These are phyloP conservation scores for Phoeniculus purpureus DNA, from an alignment of 2,797 vertebrate genomes.

Conservation along the genomic window DNA sequence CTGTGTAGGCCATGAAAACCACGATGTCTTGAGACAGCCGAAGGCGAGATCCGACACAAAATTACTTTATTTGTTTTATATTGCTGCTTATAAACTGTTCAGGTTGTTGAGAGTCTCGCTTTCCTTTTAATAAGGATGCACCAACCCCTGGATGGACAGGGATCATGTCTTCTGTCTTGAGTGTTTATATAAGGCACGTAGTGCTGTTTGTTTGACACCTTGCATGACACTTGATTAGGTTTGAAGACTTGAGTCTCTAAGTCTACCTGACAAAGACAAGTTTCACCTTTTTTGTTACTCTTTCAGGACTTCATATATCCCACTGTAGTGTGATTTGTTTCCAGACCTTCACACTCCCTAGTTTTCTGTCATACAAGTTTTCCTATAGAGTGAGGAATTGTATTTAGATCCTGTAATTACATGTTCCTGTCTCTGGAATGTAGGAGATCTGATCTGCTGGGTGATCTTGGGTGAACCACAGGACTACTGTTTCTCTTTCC, in stretches of 20 bases:
- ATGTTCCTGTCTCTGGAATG: neutral
- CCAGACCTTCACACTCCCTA: neutral
- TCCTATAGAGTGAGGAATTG: neutral
- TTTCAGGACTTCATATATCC: neutral
- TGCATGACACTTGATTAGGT: conserved; percentile 1
- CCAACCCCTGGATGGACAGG: neutral
- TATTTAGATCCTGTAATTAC: neutral
- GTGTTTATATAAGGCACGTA: neutral
- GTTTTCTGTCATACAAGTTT: neutral
- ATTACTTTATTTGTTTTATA: neutral
- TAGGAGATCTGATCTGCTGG: neutral
- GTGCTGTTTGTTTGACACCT: neutral
- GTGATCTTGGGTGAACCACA: neutral
- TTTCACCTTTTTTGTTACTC: neutral
- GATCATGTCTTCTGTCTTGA: neutral
- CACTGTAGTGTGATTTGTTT: neutral
- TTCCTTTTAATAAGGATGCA: neutral
- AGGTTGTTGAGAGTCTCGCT: conserved; percentile 23
- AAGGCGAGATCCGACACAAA: conserved; percentile 1
- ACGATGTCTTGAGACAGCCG: conserved; percentile 21
- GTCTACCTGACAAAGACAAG: neutral
- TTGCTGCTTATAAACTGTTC: conserved; percentile 3
- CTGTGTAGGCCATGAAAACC: neutral
- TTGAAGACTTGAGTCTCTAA: conserved; percentile 27
- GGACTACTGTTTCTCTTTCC: neutral